Evolutionary conservation across 2,797 vertebrate species (phyloP).

Genomic region (Macroramphosus scolopax): DNA sequence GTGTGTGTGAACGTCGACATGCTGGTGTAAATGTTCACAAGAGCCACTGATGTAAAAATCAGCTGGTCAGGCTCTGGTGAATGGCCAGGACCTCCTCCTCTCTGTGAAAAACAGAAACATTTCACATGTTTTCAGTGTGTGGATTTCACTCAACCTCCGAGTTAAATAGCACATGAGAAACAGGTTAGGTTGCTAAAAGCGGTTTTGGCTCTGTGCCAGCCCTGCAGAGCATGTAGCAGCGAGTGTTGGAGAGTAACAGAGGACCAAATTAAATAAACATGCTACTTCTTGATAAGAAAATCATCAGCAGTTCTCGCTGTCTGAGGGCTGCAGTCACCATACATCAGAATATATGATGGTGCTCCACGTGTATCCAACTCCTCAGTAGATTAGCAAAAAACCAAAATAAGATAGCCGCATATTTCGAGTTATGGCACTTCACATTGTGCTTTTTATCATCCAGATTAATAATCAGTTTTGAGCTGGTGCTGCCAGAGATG

Average conservation of each 20-base stretch:
- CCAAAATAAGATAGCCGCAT: conserved; percentile 6
- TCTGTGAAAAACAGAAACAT: conserved; percentile 47
- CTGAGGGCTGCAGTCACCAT: conserved; percentile 9
- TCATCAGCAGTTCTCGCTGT: conserved; percentile 28
- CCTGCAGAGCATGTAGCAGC: conserved; percentile 26
- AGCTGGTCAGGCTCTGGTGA: conserved; percentile 44
- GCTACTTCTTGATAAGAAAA: conserved; percentile 29
- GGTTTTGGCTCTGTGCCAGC: conserved; percentile 46
- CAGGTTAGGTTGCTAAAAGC: conserved; percentile 46
- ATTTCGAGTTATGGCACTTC: background rate
- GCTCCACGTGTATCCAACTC: conserved; percentile 2
- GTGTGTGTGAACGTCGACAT: too few relatives aligned
- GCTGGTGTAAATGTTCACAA: conserved; percentile 33
- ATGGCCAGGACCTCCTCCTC: conserved; percentile 17
- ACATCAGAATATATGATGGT: conserved; percentile 10
- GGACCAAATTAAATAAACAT: conserved; percentile 21
- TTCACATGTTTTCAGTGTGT: conserved; percentile 52
- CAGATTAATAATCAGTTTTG: conserved; percentile 12
- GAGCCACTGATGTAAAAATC: conserved; percentile 62
- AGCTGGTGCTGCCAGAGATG: background rate
- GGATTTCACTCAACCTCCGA: conserved; percentile 33
- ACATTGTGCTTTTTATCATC: conserved; percentile 3
- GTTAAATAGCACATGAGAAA: conserved; percentile 56
- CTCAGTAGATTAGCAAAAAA: conserved; percentile 6
- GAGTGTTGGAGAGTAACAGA: conserved; percentile 17